These are phyloP conservation scores for Graptemys geographica DNA, from an alignment of 2,797 vertebrate species.

Conservation along the genomic window DNA sequence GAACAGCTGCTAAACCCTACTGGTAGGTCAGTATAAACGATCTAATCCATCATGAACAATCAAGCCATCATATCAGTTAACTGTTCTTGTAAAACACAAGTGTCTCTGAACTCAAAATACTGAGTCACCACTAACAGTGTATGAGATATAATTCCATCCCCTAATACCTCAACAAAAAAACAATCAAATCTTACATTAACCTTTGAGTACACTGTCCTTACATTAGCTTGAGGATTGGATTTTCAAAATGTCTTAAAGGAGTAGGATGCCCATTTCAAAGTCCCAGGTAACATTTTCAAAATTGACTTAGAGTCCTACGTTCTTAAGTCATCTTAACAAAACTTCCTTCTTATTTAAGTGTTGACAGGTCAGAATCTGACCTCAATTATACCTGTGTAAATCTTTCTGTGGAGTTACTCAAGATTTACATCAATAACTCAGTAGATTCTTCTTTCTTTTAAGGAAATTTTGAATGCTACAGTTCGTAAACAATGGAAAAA, in stretches of 20 bases:
- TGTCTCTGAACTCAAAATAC: not conserved
- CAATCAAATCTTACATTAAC: not conserved
- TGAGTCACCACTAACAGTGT: not conserved
- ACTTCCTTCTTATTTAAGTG: not conserved
- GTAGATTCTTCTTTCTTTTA: not conserved
- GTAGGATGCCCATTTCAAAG: not conserved
- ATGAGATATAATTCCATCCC: not conserved
- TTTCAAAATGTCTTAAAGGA: not conserved
- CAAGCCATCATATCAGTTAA: not conserved
- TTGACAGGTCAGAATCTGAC: not conserved
- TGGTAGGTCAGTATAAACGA: not conserved
- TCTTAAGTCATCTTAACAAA: not conserved
- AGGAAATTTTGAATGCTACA: not conserved
- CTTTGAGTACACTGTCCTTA: not conserved
- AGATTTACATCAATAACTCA: not conserved
- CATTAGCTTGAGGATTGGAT: not conserved
- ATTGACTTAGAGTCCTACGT: not conserved
- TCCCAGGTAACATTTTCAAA: not conserved
- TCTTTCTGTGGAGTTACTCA: not conserved
- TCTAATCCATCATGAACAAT: not conserved
- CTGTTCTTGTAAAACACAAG: not conserved
- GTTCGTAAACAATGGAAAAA: not conserved
- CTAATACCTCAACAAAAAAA: not conserved
- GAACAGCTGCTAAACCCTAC: not conserved
- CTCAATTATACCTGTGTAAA: not conserved